A percentile compares a stretch with the other conserved stretches of the same genome.
phyloP scores from a whole-genome alignment of 2,888 invertebrate species.

The Platypus cylindrus region DNA sequence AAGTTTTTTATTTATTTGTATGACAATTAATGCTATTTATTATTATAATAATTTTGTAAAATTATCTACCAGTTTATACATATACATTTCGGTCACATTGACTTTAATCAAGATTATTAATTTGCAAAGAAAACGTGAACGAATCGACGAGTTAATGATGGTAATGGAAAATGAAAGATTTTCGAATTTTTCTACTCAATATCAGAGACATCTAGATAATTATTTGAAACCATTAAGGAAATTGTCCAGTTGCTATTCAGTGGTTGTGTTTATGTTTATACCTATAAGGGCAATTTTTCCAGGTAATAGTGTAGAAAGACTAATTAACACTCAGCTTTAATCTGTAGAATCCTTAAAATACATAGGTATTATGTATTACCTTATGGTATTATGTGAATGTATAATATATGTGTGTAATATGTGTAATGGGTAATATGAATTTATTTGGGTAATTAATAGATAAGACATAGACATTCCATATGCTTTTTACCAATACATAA shows the following conservation, averaged over 20 bases:
- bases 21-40: constrained; percentile 1
- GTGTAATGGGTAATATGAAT: too few species aligned
- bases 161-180: neutral
- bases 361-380: too few species aligned
- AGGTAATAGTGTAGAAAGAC: too few species aligned
- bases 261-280: neutral
- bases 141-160: too few species aligned
- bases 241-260: neutral
- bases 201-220: neutral
- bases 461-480: too few species aligned
- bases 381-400: too few species aligned
- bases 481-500: too few species aligned
- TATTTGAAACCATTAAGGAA: neutral
- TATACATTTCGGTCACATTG: neutral
- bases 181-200: neutral
- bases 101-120: neutral
- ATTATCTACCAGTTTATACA: neutral
- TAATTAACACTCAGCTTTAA: too few species aligned
- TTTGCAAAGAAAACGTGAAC: neutral
- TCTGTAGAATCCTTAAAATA: too few species aligned
- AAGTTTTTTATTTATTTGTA: neutral
- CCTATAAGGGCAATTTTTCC: neutral
- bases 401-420: too few species aligned
- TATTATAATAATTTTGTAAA: neutral
- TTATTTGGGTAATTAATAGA: neutral